These are phyloP conservation scores for Malacosoma neustria DNA, from an alignment of 2,888 invertebrate species.

Conservation along the genomic window DNA sequence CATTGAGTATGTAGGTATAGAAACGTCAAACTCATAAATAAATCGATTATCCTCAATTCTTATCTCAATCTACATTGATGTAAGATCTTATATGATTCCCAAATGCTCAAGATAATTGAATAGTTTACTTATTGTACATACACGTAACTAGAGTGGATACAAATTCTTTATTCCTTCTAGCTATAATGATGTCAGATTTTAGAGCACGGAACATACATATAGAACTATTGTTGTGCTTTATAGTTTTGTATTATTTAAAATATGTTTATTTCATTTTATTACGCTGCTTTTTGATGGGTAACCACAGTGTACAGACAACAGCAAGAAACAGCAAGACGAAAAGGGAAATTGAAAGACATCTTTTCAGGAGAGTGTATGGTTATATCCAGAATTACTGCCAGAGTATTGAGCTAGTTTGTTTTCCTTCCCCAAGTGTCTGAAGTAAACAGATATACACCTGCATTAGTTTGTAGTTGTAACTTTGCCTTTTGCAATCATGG, in stretches of 20 bases:
- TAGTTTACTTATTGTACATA: slow-evolving; percentile 1
- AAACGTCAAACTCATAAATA: slow-evolving; percentile 73
- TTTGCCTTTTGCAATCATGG: slow-evolving; percentile 3
- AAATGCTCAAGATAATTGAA: slow-evolving; percentile 24
- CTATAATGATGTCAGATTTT: slow-evolving; percentile 45
- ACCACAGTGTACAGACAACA: slow-evolving; percentile 85
- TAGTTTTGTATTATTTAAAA: slow-evolving; percentile 66
- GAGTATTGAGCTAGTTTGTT: slow-evolving; percentile 63
- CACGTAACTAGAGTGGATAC: slow-evolving; percentile 15
- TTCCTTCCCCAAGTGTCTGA: slow-evolving; percentile 38
- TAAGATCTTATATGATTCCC: slow-evolving; percentile 36
- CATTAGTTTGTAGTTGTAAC: slow-evolving; percentile 6
- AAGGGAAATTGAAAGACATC: slow-evolving; percentile 90
- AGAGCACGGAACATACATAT: slow-evolving; percentile 54
- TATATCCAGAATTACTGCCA: slow-evolving; percentile 63
- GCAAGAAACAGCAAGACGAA: slow-evolving; percentile 85
- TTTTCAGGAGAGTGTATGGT: slow-evolving; percentile 89
- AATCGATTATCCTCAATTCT: slow-evolving; percentile 72
- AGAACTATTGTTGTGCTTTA: slow-evolving; percentile 63
- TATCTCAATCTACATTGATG: slow-evolving; percentile 58
- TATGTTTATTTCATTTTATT: slow-evolving; percentile 69
- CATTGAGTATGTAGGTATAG: slow-evolving; percentile 58
- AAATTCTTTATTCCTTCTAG: slow-evolving; percentile 32
- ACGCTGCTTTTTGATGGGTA: slow-evolving; percentile 79
- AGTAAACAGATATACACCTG: slow-evolving; percentile 20